Evolutionary conservation across 2,113 vertebrate species (phyloP).

Genomic region (Myrmecobius fasciatus): DNA sequence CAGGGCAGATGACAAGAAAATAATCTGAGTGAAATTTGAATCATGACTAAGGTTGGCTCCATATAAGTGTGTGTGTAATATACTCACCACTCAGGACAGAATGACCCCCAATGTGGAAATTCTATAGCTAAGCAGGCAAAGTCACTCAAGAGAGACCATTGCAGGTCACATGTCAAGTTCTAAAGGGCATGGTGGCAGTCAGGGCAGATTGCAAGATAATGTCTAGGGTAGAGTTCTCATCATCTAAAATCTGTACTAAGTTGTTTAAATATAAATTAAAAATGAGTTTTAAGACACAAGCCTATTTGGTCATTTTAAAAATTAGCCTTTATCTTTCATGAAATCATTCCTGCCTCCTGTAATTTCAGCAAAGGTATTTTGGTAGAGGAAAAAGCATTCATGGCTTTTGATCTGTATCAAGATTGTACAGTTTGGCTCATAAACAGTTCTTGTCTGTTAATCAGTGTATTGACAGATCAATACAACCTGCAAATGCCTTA

Average conservation of each 20-base stretch:
- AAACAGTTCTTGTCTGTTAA: not conserved
- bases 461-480: not conserved
- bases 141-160: not conserved
- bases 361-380: not conserved
- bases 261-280: not conserved
- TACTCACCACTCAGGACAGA: not conserved
- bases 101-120: not conserved
- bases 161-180: not conserved
- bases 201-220: not conserved
- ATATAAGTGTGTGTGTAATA: not conserved
- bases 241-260: not conserved
- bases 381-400: constrained; percentile 16
- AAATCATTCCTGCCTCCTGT: not conserved
- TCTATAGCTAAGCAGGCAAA: not conserved
- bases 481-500: not conserved
- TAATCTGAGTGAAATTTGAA: too few species aligned
- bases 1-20: not conserved
- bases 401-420: not conserved
- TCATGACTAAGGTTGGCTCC: too few species aligned
- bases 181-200: not conserved
- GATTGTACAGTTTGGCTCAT: not conserved
- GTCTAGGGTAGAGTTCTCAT: not conserved
- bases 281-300: not conserved
- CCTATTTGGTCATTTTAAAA: not conserved
- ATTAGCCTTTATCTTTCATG: constrained; percentile 17